Evolutionary conservation across 2,113 vertebrate species (phyloP), one percentile per base, ranked within the genome.

Genomic region (Tringa solitaria): DNA sequence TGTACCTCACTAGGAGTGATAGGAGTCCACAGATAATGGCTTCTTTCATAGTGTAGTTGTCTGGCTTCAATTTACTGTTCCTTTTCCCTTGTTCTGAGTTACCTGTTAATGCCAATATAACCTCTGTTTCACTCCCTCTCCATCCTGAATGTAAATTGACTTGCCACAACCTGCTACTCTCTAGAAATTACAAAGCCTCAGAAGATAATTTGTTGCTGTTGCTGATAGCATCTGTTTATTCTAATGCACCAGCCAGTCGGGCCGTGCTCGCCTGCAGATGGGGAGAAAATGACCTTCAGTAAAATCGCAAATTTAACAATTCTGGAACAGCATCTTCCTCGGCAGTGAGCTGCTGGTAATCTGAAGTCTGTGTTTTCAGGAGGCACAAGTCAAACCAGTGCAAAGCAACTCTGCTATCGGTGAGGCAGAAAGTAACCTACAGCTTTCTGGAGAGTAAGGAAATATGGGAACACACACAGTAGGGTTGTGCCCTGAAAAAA

Each of bases 131-230:
- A 8, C 84, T 94, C 63, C 16, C 54, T 69, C 64, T 91, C 54
- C 68, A 53, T 95, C 72, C 37, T 56, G 57, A 70, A 12, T 95
- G 82, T 88, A 94, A 95, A 95, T 93, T 3, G 43, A 84, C 92
- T 95, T 97, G 96, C 92, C 83, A 76, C 61, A 87, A 84, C 95
- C 83, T 96, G 96, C 92, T 86, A n/a, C 39, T 84, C 51, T 82
- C 48, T 72, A 84, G 83, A 97, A 96, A 94, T 84, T 94, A 90
- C 69, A 91, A 91, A 81, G 69, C 94, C 73, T 87, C 76, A 84
- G 90, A 97, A 92, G 86, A 93, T 93, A 91, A 96, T 96, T 93
- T 96, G 95, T 94, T 95, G 73, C 94, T 91, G 77, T 68, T 92
- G 85, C 86, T 81, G 94, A 95, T 96, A 95, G 73, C 60, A 96